These are phyloP conservation scores for Cyanoderma ruficeps DNA, from an alignment of 2,113 vertebrate species.

Conservation along the genomic window DNA sequence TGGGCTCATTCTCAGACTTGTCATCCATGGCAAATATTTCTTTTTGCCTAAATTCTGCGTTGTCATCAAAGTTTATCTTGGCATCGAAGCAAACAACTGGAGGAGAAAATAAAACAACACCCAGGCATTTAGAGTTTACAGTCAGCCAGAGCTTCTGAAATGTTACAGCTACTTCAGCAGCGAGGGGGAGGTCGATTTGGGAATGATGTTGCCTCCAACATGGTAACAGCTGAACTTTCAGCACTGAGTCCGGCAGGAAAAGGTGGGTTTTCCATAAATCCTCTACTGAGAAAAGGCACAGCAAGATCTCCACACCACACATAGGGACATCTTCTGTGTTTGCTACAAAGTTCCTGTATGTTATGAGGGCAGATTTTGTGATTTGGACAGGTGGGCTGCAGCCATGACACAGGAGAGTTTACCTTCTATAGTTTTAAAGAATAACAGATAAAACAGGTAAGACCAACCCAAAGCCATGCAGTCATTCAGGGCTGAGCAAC, in stretches of 20 bases:
- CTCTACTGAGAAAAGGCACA: not conserved
- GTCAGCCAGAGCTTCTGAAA: not conserved
- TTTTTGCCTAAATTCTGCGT: slow-evolving; percentile 97
- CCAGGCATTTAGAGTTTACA: not conserved
- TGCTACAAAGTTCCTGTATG: not conserved
- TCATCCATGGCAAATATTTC: slow-evolving; percentile 96
- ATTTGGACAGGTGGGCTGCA: not conserved
- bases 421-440: not conserved
- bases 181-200: not conserved
- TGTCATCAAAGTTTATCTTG: slow-evolving; percentile 99
- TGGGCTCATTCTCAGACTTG: slow-evolving; percentile 91
- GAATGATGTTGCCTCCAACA: not conserved
- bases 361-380: not conserved
- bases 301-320: not conserved
- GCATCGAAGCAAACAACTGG: slow-evolving; percentile 98
- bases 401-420: not conserved
- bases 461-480: not conserved
- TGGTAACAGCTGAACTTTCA: not conserved
- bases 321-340: not conserved
- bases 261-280: not conserved
- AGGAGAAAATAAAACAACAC: slow-evolving; percentile 2
- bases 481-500: not conserved
- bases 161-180: not conserved
- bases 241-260: not conserved
- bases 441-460: not conserved